Conservation (phyloP, 2,113 vertebrate species). For the Pollimyrus isidori region DNA sequence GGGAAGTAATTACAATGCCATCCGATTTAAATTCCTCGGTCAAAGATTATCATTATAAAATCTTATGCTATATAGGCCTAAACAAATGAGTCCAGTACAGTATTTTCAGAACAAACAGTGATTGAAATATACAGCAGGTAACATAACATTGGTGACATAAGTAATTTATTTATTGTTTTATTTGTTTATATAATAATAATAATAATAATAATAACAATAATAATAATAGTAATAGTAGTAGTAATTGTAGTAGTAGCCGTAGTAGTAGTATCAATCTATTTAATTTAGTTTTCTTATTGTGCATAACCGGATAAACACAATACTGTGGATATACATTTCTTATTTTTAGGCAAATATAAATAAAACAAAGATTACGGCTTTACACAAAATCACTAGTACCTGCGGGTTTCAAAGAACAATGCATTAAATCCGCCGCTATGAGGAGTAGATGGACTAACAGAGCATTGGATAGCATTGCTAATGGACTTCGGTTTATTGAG, state of each 20-base stretch:
- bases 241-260: no score
- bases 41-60: background rate
- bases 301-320: background rate
- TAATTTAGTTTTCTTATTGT: background rate
- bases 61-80: background rate
- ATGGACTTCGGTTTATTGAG: constrained; percentile 1
- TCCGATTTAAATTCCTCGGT: background rate
- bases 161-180: no score
- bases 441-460: constrained; percentile 12
- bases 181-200: background rate
- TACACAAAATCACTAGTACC: background rate
- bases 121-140: background rate
- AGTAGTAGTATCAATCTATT: background rate
- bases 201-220: no score
- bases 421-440: background rate
- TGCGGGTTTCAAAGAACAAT: background rate
- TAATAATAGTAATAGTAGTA: no score
- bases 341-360: background rate
- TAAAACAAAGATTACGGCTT: background rate
- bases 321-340: background rate
- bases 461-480: constrained; percentile 25
- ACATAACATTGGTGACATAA: background rate
- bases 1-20: background rate
- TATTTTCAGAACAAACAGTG: background rate
- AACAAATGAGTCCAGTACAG: background rate